Evolutionary conservation across 1,140 invertebrate genomes (phyloP).

Genomic region (Maniola jurtina): DNA sequence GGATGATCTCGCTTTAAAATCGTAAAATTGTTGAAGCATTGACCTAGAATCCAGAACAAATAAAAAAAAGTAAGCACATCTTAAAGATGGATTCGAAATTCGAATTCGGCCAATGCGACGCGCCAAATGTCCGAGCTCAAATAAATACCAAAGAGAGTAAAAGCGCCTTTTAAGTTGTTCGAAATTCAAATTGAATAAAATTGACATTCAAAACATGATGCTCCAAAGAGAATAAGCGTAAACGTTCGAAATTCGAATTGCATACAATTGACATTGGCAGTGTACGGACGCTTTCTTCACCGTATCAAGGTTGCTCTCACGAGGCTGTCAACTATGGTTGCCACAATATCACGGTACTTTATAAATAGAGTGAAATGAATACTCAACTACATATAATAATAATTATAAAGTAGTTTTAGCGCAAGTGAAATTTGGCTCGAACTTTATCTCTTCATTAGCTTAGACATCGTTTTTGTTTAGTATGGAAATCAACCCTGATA

Average conservation of each 20-base stretch:
- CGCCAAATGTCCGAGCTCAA: no score
- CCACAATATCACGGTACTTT: neutral
- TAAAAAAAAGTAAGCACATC: neutral
- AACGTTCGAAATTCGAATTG: constrained; percentile 30
- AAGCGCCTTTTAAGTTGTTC: neutral
- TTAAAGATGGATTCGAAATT: no score
- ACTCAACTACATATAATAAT: no score
- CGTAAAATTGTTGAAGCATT: neutral
- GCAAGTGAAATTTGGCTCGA: no score
- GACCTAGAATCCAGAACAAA: neutral
- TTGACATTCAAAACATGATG: constrained; percentile 23
- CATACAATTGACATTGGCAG: constrained; percentile 51
- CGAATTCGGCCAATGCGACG: no score
- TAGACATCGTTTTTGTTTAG: no score
- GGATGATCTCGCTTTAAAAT: no score
- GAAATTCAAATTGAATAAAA: neutral
- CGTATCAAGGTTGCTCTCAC: constrained; percentile 56
- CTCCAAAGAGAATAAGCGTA: constrained; percentile 22
- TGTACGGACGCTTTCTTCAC: constrained; percentile 59
- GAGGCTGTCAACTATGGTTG: constrained; percentile 9
- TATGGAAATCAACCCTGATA: no score
- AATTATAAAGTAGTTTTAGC: no score
- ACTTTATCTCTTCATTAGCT: no score
- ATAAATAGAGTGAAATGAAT: no score
- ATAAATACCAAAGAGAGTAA: neutral